A percentile compares a stretch with the other conserved stretches of the same genome.
phyloP scores from a whole-genome alignment of 2,113 vertebrate species.

The Cyphomyrus plagiostoma region DNA sequence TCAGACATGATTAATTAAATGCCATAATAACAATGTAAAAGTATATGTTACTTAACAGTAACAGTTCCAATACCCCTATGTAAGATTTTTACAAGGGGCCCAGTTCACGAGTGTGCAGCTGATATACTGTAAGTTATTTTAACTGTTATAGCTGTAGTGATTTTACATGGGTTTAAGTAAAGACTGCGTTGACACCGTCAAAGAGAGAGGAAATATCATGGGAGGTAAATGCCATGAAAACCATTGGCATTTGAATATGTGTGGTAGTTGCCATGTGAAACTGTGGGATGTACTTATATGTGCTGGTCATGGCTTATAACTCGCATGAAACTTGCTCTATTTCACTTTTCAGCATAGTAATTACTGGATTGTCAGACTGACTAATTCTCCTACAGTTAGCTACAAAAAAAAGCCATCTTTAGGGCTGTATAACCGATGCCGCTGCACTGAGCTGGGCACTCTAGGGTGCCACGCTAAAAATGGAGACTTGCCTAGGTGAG shows the following conservation, averaged over 20 bases:
- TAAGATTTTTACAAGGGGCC: not conserved
- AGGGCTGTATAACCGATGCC: not conserved
- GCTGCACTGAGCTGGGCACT: not conserved
- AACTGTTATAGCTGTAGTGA: not conserved
- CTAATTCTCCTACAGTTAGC: not conserved
- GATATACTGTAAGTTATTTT: not conserved
- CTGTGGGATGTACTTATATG: not conserved
- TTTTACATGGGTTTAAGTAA: not conserved
- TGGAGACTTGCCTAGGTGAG: not conserved
- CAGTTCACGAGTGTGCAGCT: not conserved
- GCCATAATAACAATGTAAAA: not conserved
- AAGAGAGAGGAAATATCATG: not conserved
- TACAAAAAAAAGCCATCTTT: not conserved
- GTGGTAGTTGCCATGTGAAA: not conserved
- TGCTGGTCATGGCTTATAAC: not conserved
- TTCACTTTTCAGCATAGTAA: not conserved
- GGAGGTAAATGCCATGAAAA: not conserved
- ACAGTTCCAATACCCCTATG: not conserved
- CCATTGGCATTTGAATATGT: not conserved
- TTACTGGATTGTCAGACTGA: not conserved
- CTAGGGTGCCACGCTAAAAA: not conserved
- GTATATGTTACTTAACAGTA: not conserved
- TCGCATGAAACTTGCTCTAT: not conserved
- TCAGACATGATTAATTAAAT: not conserved
- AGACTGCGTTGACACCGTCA: not conserved